Conservation (phyloP, 2,113 vertebrate species). For the Choloepus hoffmanni region DNA sequence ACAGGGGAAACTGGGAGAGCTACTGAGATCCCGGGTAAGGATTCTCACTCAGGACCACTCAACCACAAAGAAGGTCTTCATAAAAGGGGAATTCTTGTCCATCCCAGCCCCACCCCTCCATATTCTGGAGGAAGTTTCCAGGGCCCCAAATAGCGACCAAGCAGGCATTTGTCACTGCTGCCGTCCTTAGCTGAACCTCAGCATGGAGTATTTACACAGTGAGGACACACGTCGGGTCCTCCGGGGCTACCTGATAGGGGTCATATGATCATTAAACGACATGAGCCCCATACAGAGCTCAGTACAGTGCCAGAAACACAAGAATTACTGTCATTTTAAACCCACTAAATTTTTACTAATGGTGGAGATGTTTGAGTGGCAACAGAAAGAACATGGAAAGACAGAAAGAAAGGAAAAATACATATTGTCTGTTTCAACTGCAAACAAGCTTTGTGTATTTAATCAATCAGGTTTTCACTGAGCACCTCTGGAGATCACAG, state of each 20-base stretch:
- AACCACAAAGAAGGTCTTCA: background rate
- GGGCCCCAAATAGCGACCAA: background rate
- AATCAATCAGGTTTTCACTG: background rate
- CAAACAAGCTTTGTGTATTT: background rate
- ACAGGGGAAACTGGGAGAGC: background rate
- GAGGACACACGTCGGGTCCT: background rate
- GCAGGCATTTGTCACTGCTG: background rate
- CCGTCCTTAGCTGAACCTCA: background rate
- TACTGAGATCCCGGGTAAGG: background rate
- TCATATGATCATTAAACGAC: background rate
- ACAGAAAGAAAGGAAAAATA: background rate
- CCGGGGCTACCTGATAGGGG: background rate
- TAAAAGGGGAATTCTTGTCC: background rate
- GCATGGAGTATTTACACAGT: background rate
- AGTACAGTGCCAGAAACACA: background rate
- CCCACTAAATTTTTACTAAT: background rate
- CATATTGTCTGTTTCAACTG: background rate
- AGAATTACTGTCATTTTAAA: background rate
- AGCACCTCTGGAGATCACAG: background rate
- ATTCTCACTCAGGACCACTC: background rate
- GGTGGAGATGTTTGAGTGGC: background rate
- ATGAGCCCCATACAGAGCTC: background rate
- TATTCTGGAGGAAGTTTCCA: background rate
- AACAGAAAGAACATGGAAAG: background rate
- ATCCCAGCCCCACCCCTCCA: background rate